phyloP scores from a whole-genome alignment of 1,140 invertebrate species.

The Aphis gossypii region DNA sequence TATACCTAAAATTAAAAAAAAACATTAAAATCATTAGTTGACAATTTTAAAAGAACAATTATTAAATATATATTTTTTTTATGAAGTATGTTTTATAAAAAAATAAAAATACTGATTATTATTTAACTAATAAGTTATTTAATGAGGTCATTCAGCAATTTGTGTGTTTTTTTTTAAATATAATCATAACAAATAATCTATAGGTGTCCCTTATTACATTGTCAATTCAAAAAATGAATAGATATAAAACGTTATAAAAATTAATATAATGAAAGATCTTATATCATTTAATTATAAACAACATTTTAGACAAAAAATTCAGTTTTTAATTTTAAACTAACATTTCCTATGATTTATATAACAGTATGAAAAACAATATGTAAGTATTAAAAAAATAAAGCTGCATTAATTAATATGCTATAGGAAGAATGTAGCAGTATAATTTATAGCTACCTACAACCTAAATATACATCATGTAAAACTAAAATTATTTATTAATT shows the following conservation, averaged over 20 bases:
- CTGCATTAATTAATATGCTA: background rate
- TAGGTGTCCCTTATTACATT: background rate
- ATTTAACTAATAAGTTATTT: background rate
- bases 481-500: background rate
- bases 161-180: background rate
- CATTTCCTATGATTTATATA: background rate
- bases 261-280: background rate
- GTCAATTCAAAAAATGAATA: background rate
- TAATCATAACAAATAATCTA: background rate
- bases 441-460: background rate
- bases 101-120: slow-evolving; percentile 15
- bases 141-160: background rate
- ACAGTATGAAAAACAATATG: background rate
- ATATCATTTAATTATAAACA: background rate
- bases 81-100: background rate
- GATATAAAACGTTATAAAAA: background rate
- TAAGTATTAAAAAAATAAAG: background rate
- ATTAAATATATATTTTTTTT: background rate
- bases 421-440: background rate
- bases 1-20: background rate
- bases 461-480: background rate
- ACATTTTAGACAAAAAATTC: background rate
- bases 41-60: background rate
- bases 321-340: background rate
- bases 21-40: slow-evolving; percentile 28